Base-by-base conservation (phyloP, 2,797 vertebrate genomes). In the Cirrhinus mrigala region DNA sequence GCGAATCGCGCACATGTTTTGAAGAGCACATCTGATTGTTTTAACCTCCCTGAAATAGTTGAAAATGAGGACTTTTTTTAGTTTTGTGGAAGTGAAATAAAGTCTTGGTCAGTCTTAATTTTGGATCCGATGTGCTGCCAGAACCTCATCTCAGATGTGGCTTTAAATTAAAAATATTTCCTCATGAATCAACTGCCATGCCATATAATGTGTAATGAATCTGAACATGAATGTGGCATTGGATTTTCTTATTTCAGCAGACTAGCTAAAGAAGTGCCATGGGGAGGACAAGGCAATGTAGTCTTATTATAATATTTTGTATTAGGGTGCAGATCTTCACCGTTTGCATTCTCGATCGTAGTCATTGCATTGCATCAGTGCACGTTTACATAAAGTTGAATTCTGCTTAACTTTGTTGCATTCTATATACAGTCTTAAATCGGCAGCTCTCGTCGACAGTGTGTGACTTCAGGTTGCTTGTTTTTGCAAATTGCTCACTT, bases 151-250 rank as follows among this genome's bases (percentile, higher is more conserved):
- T 20, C 60, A 73, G 4, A 29, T 73, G 52, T 62, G 56, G 69
- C 11, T 62, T 58, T 60, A 58, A 62, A 24, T 56, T 8, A 73
- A 29, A 48, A 82, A 11, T n/a, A 71, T 71, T 71, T 44, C 1
- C 4, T 29, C 18, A 48, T 33, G 15, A 62, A 82, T 8, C 81
- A 48, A 48, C 24, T 33, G 18, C 27, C 1, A 9, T 74, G 24
- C 68, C n/a, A 71, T 58, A 22, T 15, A 4, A 82, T 77, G 22
- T 77, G 75, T 60, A 60, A 29, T 27, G 24, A 82, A 46, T 73
- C 37, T 60, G n/a, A 20, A 14, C 52, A 73, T 58, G 18, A 29
- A 74, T 48, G 8, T 62, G 40, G 56, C n/a, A n/a, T 40, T 50
- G 1, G 24, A 58, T 8, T 18, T 70, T 70, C 10, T 56, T 56